Evolutionary conservation across 2,888 invertebrate species (phyloP).

Genomic region (Phengaris arion): DNA sequence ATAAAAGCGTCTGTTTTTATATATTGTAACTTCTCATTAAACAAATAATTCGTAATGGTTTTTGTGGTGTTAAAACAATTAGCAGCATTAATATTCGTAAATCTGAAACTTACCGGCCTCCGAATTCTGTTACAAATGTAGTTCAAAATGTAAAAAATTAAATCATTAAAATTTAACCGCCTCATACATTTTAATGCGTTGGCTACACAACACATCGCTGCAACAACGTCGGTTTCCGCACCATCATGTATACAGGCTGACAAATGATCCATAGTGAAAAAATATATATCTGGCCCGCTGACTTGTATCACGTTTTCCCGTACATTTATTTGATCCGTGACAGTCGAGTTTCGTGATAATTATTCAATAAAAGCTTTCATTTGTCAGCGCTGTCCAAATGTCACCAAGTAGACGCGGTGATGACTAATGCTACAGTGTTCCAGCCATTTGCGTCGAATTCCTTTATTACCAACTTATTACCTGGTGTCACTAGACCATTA

Average conservation of each 20-base stretch:
- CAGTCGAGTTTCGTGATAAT: constrained; percentile 58
- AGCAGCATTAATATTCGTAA: background rate
- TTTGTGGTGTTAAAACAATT: constrained; percentile 12
- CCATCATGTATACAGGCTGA: constrained; percentile 23
- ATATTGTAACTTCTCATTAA: no score
- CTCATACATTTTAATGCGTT: constrained; percentile 26
- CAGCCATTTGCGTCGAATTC: constrained; percentile 64
- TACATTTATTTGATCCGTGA: constrained; percentile 56
- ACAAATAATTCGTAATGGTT: background rate
- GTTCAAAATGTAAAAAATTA: constrained; percentile 19
- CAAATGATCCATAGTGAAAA: constrained; percentile 17
- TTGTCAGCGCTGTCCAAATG: constrained; percentile 71
- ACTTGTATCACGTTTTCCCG: constrained; percentile 45
- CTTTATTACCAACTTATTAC: constrained; percentile 72
- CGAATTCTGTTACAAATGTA: background rate
- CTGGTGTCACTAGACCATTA: constrained; percentile 66
- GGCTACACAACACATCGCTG: constrained; percentile 13
- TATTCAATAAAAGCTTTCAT: constrained; percentile 75
- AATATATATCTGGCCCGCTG: constrained; percentile 33
- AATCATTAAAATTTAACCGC: constrained; percentile 25
- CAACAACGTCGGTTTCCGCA: background rate
- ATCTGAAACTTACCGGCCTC: background rate
- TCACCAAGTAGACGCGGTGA: constrained; percentile 70
- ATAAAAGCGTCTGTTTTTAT: no score
- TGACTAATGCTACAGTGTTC: constrained; percentile 72